These are phyloP conservation scores for Macrostomum lignano DNA, from an alignment of 1,140 invertebrate species.

Conservation along the genomic window DNA sequence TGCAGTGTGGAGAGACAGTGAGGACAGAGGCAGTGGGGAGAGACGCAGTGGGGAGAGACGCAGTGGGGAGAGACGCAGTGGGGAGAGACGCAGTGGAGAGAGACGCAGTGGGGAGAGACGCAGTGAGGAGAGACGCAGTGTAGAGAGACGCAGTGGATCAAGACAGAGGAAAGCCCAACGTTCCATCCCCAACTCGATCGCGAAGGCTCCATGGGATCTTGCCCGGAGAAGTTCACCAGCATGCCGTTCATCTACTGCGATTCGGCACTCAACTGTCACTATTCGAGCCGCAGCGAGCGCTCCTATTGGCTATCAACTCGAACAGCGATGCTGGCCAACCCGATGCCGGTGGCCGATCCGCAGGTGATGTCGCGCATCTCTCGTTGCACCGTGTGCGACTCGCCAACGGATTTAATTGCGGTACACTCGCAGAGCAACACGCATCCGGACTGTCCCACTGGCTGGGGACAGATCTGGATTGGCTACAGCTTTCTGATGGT, in stretches of 20 bases:
- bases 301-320: conserved; percentile 85
- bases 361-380: conserved; percentile 17
- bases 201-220: conserved; percentile 40
- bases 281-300: conserved; percentile 72
- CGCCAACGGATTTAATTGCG: conserved; percentile 52
- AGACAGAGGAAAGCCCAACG: no score
- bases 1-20: no score
- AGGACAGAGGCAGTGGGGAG: no score
- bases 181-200: no score
- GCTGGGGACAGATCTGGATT: conserved; percentile 72
- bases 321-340: conserved; percentile 52
- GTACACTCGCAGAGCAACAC: conserved; percentile 71
- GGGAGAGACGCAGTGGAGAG: no score
- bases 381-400: conserved; percentile 67
- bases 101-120: no score
- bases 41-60: no score
- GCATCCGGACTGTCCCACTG: conserved; percentile 53
- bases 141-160: no score
- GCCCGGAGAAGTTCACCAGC: conserved; percentile 65
- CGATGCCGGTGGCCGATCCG: conserved; percentile 11
- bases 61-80: no score
- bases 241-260: conserved; percentile 94
- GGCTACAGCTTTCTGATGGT: conserved; percentile 95
- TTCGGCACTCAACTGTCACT: conserved; percentile 78
- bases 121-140: no score